These are phyloP conservation scores for Empis livida DNA, from an alignment of 2,888 invertebrate species.

Conservation along the genomic window DNA sequence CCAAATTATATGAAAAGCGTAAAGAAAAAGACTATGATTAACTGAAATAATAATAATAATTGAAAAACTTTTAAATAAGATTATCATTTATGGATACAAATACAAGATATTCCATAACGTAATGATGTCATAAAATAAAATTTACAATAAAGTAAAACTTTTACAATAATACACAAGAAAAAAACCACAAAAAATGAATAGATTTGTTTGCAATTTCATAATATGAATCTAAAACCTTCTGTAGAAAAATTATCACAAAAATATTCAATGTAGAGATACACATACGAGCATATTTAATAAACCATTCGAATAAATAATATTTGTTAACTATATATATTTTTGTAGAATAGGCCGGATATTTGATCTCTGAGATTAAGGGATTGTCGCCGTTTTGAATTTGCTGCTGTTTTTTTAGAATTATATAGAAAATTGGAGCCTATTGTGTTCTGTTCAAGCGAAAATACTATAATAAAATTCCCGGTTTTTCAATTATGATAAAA, in stretches of 20 bases:
- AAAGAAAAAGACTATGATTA: too few species aligned
- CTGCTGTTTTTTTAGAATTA: conserved; percentile 9
- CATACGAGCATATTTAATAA: too few species aligned
- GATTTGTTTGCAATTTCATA: too few species aligned
- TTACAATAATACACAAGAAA: not conserved
- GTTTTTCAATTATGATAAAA: too few species aligned
- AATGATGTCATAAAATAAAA: not conserved
- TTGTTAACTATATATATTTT: conserved; percentile 14
- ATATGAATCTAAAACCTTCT: not conserved
- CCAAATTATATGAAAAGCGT: too few species aligned
- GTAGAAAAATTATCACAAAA: not conserved
- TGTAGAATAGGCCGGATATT: conserved; percentile 21
- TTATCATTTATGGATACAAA: not conserved
- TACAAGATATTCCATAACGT: conserved; percentile 1
- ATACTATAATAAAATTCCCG: not conserved
- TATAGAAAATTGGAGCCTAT: conserved; percentile 21
- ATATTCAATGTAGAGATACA: too few species aligned
- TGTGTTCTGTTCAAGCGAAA: conserved; percentile 18
- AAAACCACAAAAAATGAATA: too few species aligned
- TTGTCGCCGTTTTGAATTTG: conserved; percentile 19
- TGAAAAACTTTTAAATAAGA: too few species aligned
- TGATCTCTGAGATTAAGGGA: conserved; percentile 21
- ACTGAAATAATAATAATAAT: too few species aligned
- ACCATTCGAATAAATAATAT: too few species aligned
- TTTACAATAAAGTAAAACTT: too few species aligned